Evolutionary conservation across 2,797 vertebrate species (phyloP).

Genomic region (Tiaroga cobitis): DNA sequence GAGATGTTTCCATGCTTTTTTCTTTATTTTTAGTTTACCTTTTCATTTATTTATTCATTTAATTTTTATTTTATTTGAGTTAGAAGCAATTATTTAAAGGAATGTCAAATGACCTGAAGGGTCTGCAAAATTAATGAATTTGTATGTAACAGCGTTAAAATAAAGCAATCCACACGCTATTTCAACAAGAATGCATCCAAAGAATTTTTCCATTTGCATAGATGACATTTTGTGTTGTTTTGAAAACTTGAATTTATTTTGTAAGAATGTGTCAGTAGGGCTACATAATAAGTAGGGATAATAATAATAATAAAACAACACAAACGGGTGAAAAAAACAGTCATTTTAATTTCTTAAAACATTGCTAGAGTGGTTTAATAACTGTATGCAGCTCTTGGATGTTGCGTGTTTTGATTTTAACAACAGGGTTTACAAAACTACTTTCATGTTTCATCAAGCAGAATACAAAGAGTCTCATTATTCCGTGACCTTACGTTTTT

Average conservation of each 20-base stretch:
- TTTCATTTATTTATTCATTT: constrained; percentile 4
- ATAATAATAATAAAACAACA: not conserved
- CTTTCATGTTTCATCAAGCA: constrained; percentile 27
- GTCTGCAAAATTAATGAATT: not conserved
- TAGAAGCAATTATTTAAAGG: not conserved
- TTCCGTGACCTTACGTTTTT: constrained; percentile 10
- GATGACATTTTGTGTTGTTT: constrained; percentile 14
- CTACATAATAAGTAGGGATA: constrained; percentile 1
- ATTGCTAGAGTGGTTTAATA: not conserved
- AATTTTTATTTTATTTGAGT: not conserved
- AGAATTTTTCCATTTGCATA: not conserved
- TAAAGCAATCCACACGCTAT: not conserved
- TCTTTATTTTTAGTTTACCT: not conserved
- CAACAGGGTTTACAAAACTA: constrained; percentile 13
- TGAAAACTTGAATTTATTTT: constrained; percentile 10
- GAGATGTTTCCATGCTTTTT: not conserved
- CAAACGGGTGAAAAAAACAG: not conserved
- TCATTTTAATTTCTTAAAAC: constrained; percentile 9
- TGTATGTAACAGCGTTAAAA: not conserved
- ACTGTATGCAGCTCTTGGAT: not conserved
- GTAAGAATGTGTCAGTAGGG: not conserved
- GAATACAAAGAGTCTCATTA: constrained; percentile 20
- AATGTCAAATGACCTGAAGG: not conserved
- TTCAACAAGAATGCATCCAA: not conserved
- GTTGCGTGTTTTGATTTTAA: constrained; percentile 10